Percentiles rank a stretch among this genome's conserved stretches.
These are phyloP conservation scores for Pammene fasciana DNA, from an alignment of 2,888 invertebrate species.

Conservation along the genomic window DNA sequence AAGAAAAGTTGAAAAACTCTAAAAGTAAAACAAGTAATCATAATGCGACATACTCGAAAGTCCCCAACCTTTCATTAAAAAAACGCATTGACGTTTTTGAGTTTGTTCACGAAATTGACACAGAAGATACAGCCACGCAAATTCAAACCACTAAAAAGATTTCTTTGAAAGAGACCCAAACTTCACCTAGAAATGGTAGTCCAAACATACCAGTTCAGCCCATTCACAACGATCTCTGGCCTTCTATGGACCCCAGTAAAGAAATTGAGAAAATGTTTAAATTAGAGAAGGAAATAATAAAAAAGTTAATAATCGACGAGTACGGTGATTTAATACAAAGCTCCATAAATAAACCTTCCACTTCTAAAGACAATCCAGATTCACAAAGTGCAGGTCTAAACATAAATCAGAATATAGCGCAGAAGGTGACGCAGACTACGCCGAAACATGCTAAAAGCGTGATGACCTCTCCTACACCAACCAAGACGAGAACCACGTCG, in stretches of 20 bases:
- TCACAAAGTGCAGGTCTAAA: constrained; percentile 55
- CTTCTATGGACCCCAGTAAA: constrained; percentile 64
- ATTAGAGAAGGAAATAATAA: constrained; percentile 76
- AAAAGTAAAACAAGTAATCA: constrained; percentile 48
- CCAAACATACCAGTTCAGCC: constrained; percentile 56
- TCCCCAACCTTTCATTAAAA: constrained; percentile 68
- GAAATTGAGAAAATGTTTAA: constrained; percentile 71
- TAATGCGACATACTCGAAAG: constrained; percentile 61
- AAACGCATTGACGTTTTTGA: constrained; percentile 73
- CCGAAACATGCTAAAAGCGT: constrained; percentile 72
- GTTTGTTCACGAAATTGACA: constrained; percentile 71
- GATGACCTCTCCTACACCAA: constrained; percentile 76
- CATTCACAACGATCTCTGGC: constrained; percentile 73
- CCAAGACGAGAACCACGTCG: constrained; percentile 75
- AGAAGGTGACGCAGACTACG: constrained; percentile 78
- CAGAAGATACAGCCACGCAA: constrained; percentile 75
- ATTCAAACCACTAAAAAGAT: constrained; percentile 63
- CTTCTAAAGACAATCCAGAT: constrained; percentile 55
- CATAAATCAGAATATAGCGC: constrained; percentile 52
- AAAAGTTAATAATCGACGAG: constrained; percentile 72
- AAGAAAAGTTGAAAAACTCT: constrained; percentile 34
- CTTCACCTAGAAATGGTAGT: constrained; percentile 65
- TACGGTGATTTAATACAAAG: constrained; percentile 73
- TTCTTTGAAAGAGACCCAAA: constrained; percentile 76
- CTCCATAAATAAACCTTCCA: constrained; percentile 68